Percentiles rank a stretch among this genome's conserved stretches.
phyloP scores from a whole-genome alignment of 2,113 vertebrate species.

The Malurus alboscapulatus region DNA sequence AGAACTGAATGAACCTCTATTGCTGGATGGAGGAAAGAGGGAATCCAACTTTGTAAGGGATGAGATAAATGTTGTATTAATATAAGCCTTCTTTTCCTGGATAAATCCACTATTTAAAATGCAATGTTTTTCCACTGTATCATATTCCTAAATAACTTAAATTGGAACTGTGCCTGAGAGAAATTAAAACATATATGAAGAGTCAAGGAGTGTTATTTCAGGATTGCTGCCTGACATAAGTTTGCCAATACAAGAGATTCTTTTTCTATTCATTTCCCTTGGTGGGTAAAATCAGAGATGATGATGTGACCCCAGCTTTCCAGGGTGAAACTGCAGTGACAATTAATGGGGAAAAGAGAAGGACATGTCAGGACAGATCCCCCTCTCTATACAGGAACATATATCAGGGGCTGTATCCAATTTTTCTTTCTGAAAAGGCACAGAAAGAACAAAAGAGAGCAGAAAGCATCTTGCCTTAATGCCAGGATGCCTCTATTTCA shows the following conservation, averaged over 20 bases:
- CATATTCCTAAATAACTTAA: background rate
- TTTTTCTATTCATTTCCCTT: background rate
- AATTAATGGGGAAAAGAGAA: background rate
- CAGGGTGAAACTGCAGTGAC: background rate
- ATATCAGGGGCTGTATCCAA: background rate
- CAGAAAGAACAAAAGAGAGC: conserved; percentile 12
- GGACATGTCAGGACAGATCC: background rate
- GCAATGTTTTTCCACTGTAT: background rate
- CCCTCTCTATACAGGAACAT: background rate
- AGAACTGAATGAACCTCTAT: background rate
- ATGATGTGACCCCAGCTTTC: background rate
- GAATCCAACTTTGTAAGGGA: background rate
- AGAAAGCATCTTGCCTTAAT: background rate
- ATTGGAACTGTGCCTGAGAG: background rate
- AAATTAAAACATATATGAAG: background rate
- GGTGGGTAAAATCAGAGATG: background rate
- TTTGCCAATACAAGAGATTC: background rate
- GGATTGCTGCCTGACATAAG: background rate
- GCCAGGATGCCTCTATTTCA: background rate
- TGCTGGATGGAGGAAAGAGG: background rate
- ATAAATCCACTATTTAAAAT: background rate
- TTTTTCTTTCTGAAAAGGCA: background rate
- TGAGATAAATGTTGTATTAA: background rate
- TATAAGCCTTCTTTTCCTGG: background rate
- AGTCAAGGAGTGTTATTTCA: background rate